phyloP scores from a whole-genome alignment of 1,140 invertebrate species.

The Ips typographus region DNA sequence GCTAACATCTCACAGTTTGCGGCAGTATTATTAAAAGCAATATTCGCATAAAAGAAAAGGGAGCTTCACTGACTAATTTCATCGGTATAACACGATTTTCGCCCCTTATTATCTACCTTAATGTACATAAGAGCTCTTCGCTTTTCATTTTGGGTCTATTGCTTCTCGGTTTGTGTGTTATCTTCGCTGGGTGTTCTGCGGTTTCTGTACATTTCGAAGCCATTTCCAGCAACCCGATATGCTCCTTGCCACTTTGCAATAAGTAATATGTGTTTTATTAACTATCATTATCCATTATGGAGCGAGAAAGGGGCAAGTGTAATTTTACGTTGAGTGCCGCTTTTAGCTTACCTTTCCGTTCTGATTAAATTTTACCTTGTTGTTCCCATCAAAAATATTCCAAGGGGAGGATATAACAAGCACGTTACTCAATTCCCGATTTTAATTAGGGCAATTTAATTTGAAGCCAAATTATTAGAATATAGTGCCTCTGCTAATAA shows the following conservation, averaged over 20 bases:
- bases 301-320: neutral
- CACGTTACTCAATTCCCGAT: slow-evolving; percentile 7
- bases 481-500: slow-evolving; percentile 25
- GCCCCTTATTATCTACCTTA: slow-evolving; percentile 23
- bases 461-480: slow-evolving; percentile 27
- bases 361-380: too few relatives aligned
- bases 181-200: slow-evolving; percentile 20
- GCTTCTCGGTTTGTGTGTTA: slow-evolving; percentile 19
- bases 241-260: slow-evolving; percentile 14
- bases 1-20: slow-evolving; percentile 2
- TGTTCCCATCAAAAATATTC: too few relatives aligned
- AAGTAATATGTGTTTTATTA: slow-evolving; percentile 18
- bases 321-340: neutral
- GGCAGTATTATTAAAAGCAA: slow-evolving; percentile 11
- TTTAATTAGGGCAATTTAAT: slow-evolving; percentile 28
- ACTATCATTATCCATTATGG: slow-evolving; percentile 11
- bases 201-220: slow-evolving; percentile 22
- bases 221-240: slow-evolving; percentile 11
- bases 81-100: slow-evolving; percentile 23
- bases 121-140: slow-evolving; percentile 31
- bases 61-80: slow-evolving; percentile 18
- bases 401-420: neutral
- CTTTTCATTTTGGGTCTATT: slow-evolving; percentile 26
- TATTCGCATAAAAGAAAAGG: slow-evolving; percentile 3
- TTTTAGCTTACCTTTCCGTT: neutral